Evolutionary conservation across 2,797 vertebrate genomes (phyloP).

Genomic region (Betta splendens): DNA sequence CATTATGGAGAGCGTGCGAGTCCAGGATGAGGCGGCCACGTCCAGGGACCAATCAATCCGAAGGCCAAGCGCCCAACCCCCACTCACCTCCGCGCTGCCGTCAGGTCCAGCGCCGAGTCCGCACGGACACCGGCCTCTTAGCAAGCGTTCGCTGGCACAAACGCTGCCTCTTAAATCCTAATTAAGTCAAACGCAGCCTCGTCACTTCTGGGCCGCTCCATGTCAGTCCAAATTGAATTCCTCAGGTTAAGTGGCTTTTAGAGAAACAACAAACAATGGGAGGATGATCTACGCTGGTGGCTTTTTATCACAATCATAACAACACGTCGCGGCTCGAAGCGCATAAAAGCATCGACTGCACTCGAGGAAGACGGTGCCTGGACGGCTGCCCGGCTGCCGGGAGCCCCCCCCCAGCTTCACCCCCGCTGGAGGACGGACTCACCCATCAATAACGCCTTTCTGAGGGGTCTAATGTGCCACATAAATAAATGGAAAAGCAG

Average conservation of each 20-base stretch:
- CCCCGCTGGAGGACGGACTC: slow-evolving; percentile 16
- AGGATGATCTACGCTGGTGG: background rate
- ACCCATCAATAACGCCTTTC: slow-evolving; percentile 19
- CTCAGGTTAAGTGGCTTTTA: background rate
- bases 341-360: slow-evolving; percentile 18
- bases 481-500: slow-evolving; percentile 6
- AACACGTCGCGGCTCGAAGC: slow-evolving; percentile 16
- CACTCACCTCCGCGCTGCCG: too few species aligned
- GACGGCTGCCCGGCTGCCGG: slow-evolving; percentile 50
- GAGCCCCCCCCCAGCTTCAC: slow-evolving; percentile 19
- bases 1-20: slow-evolving; percentile 15
- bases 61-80: slow-evolving; percentile 13
- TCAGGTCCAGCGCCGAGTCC: too few species aligned
- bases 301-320: slow-evolving; percentile 13
- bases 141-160: too few species aligned
- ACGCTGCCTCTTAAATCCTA: too few species aligned
- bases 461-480: background rate
- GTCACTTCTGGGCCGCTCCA: background rate
- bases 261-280: background rate
- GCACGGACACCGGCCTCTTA: too few species aligned
- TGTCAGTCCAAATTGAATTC: background rate
- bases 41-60: slow-evolving; percentile 60
- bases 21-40: slow-evolving; percentile 20
- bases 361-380: slow-evolving; percentile 36
- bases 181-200: background rate